These are phyloP conservation scores for Mastomys natalensis DNA, from an alignment of 2,113 vertebrate species.

Conservation along the genomic window DNA sequence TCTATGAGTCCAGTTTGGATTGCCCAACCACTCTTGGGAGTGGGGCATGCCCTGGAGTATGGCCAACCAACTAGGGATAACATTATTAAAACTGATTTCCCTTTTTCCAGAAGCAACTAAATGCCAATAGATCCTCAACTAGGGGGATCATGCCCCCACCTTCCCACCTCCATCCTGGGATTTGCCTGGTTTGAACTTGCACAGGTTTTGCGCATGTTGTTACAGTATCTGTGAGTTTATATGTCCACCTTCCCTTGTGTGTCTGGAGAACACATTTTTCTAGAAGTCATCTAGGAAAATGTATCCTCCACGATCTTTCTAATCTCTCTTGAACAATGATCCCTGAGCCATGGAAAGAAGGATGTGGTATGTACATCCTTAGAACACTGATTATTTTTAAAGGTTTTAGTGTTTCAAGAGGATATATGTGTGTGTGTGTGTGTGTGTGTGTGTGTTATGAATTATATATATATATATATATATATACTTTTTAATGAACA, in stretches of 20 bases:
- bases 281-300: neutral
- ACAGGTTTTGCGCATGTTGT: neutral
- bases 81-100: neutral
- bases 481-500: neutral
- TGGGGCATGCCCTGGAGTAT: neutral
- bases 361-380: neutral
- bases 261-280: neutral
- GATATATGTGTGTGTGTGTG: too few relatives aligned
- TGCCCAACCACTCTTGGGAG: neutral
- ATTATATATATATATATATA: too few relatives aligned
- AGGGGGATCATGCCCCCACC: too few relatives aligned
- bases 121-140: neutral
- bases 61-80: neutral
- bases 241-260: neutral
- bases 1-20: neutral
- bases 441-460: too few relatives aligned
- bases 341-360: neutral
- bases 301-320: neutral
- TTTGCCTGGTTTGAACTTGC: neutral
- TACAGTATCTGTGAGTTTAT: neutral
- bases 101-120: neutral
- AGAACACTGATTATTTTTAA: conserved; percentile 18
- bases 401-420: neutral
- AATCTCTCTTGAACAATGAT: neutral
- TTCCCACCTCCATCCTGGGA: neutral